A percentile compares a stretch with the other conserved stretches of the same genome.
phyloP scores from a whole-genome alignment of 2,113 vertebrate species.

The Aptenodytes patagonicus region DNA sequence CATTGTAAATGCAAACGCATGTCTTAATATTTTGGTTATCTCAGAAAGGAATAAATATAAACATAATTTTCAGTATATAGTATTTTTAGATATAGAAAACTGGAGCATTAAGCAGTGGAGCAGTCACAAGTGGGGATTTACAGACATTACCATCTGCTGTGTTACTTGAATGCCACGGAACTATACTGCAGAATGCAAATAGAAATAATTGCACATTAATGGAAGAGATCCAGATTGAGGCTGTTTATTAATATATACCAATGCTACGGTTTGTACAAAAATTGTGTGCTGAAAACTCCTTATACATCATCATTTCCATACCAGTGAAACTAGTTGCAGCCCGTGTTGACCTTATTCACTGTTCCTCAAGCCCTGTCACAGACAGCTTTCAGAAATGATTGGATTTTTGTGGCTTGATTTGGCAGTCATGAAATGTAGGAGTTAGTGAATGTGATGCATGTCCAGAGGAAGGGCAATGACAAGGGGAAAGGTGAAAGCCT shows the following conservation, averaged over 20 bases:
- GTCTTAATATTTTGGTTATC: background rate
- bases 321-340: background rate
- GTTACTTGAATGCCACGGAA: background rate
- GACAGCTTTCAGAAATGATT: background rate
- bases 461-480: background rate
- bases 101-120: background rate
- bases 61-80: background rate
- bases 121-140: background rate
- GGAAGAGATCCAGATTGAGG: background rate
- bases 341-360: background rate
- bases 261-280: background rate
- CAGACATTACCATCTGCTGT: background rate
- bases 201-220: background rate
- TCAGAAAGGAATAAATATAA: background rate
- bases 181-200: background rate
- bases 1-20: background rate
- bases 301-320: background rate
- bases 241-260: background rate
- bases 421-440: background rate
- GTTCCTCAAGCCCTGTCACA: background rate
- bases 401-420: background rate
- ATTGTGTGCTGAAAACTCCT: background rate
- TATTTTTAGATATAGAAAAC: background rate
- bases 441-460: fast-evolving
- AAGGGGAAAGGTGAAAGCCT: background rate